A percentile compares a stretch with the other conserved stretches of the same genome.
Conservation (phyloP, 1,140 invertebrate genomes). For the Musca vetustissima region DNA sequence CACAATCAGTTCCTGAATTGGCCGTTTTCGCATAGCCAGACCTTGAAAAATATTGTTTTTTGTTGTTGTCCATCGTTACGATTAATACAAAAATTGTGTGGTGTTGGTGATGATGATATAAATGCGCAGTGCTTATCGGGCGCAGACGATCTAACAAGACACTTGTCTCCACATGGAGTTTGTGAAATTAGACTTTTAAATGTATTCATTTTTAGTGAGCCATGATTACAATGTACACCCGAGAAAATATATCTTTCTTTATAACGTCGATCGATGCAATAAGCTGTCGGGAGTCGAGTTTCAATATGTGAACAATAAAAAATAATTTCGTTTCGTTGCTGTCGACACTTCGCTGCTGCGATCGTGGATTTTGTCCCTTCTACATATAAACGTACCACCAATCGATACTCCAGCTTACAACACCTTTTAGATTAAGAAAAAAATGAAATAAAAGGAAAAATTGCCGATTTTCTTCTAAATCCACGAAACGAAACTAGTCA, state of each 20-base stretch:
- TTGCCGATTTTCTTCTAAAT: no score
- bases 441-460: no score
- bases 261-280: no score
- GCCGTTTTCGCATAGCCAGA: slow-evolving; percentile 36
- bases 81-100: slow-evolving; percentile 31
- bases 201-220: slow-evolving; percentile 73
- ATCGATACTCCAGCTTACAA: no score
- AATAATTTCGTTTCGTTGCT: no score
- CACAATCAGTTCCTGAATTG: slow-evolving; percentile 38
- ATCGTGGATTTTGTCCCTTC: no score
- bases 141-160: slow-evolving; percentile 11
- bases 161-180: slow-evolving; percentile 70
- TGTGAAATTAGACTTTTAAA: slow-evolving; percentile 59
- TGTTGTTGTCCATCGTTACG: slow-evolving; percentile 37
- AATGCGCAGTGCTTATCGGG: slow-evolving; percentile 2
- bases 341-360: no score
- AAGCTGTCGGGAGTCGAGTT: no score
- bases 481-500: no score
- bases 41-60: slow-evolving; percentile 42
- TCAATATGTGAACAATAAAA: no score
- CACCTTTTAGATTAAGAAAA: no score
- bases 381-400: no score
- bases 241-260: not conserved
- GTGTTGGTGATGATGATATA: slow-evolving; percentile 32
- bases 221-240: slow-evolving; percentile 62